Evolutionary conservation across 2,888 invertebrate genomes (phyloP).

Genomic region (Idaea biselata): DNA sequence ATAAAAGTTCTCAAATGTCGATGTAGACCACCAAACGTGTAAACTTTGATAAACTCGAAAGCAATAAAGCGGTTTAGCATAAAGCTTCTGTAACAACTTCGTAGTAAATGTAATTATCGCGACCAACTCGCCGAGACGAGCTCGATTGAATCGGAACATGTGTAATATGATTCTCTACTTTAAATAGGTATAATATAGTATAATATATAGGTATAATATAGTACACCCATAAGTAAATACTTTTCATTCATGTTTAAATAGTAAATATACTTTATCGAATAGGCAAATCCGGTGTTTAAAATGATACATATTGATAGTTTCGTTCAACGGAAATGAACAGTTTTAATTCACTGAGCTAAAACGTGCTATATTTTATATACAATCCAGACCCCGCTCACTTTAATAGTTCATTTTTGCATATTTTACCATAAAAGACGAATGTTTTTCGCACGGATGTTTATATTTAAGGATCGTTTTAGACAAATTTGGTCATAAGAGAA

Average conservation of each 20-base stretch:
- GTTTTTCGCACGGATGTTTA: neutral
- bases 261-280: neutral
- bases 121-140: slow-evolving; percentile 38
- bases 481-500: neutral
- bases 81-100: slow-evolving; percentile 18
- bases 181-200: slow-evolving; percentile 9
- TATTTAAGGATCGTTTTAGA: neutral
- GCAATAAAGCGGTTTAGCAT: neutral
- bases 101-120: slow-evolving; percentile 38
- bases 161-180: slow-evolving; percentile 23
- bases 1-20: neutral
- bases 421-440: neutral
- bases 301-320: neutral
- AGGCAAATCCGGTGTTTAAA: slow-evolving; percentile 19
- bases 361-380: neutral
- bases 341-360: neutral
- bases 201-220: no score
- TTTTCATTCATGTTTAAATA: slow-evolving; percentile 8
- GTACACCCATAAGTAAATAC: neutral
- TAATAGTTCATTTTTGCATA: neutral
- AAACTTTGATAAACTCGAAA: neutral
- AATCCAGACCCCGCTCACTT: neutral
- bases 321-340: neutral
- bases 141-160: slow-evolving; percentile 35
- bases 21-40: neutral